These are phyloP conservation scores for Meiosimyza platycephala DNA, from an alignment of 2,888 invertebrate genomes.

Conservation along the genomic window DNA sequence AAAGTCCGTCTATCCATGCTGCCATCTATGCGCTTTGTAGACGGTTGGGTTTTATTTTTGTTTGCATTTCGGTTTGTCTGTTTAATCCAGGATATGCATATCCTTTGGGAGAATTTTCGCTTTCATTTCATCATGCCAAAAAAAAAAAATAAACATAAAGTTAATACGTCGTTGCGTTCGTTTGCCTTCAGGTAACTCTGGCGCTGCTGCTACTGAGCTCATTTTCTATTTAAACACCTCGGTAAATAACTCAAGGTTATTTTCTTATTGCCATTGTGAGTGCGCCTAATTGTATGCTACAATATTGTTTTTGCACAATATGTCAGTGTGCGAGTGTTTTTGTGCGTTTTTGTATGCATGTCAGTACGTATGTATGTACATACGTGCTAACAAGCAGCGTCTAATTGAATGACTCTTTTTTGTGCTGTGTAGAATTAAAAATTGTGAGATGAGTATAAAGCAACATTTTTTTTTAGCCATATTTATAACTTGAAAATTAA, in stretches of 20 bases:
- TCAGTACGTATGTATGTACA: not conserved
- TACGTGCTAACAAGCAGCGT: conserved; percentile 27
- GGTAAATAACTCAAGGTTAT: conserved; percentile 33
- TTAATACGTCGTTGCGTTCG: conserved; percentile 14
- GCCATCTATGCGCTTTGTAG: not conserved
- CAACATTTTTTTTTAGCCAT: not conserved
- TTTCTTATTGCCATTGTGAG: conserved; percentile 11
- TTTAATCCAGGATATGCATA: conserved; percentile 17
- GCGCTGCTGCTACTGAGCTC: conserved; percentile 17
- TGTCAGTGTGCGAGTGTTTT: not conserved
- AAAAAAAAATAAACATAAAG: not conserved
- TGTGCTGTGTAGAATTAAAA: not conserved
- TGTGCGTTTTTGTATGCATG: not conserved
- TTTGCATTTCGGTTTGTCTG: conserved; percentile 20
- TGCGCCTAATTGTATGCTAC: conserved; percentile 28
- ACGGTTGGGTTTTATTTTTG: not conserved
- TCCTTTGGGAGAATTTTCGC: conserved; percentile 22
- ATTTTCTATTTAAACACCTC: conserved; percentile 26
- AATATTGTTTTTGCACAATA: not conserved
- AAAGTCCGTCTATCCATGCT: not conserved
- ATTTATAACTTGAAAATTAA: conserved; percentile 27
- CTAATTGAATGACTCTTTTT: conserved; percentile 26
- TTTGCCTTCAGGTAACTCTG: conserved; percentile 19
- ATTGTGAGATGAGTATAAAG: not conserved
- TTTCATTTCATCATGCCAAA: not conserved